Conservation (phyloP, 35 echinoderm and acorn worm genomes). For the Apostichopus californicus region DNA sequence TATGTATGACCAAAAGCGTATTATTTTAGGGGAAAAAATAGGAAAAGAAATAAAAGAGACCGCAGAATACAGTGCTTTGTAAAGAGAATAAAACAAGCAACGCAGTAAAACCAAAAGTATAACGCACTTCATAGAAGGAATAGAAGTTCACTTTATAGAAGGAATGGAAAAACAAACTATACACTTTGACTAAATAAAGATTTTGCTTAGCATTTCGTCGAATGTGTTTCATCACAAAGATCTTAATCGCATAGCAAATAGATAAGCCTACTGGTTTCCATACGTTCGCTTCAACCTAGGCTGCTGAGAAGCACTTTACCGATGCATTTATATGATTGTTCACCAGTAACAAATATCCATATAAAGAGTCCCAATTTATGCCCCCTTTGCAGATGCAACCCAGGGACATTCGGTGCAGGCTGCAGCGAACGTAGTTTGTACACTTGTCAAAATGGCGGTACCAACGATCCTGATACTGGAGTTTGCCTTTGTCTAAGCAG, state of each 20-base stretch:
- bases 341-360: background rate
- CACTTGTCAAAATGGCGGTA: conserved; percentile 7
- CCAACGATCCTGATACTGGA: background rate
- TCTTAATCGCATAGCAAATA: background rate
- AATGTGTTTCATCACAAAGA: background rate
- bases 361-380: background rate
- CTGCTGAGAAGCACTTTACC: no score
- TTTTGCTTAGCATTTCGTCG: background rate
- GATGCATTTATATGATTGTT: no score
- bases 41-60: no score
- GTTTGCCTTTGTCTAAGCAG: background rate
- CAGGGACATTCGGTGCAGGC: background rate
- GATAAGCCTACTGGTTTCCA: no score
- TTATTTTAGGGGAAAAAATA: no score
- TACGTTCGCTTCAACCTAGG: no score
- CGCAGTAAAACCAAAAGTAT: no score
- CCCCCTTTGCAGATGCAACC: background rate
- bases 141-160: background rate
- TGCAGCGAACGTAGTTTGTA: background rate
- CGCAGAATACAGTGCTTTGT: no score
- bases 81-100: no score
- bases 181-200: background rate
- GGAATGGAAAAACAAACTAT: background rate
- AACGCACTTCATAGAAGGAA: no score
- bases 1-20: no score